Conservation (phyloP, 92 coral and sea anemone species). For the Phymanthus crucifer region DNA sequence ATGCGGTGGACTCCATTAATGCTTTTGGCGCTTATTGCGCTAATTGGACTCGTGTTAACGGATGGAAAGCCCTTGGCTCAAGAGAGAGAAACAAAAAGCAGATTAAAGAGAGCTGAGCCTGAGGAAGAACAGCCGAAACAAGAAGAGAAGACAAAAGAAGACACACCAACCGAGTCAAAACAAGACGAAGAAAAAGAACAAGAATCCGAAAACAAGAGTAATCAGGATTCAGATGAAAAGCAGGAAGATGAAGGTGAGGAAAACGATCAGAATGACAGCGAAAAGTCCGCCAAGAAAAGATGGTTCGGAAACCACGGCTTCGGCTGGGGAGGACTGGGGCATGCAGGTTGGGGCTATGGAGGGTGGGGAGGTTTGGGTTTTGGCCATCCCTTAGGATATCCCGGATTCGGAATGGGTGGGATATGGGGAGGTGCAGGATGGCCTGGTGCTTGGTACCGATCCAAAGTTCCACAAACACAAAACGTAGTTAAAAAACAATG, state of each 20-base stretch:
- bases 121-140: constrained; percentile 44
- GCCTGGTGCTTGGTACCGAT: constrained; percentile 70
- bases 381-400: constrained; percentile 27
- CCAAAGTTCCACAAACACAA: constrained; percentile 40
- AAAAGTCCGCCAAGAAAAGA: constrained; percentile 51
- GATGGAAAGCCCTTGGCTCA: constrained; percentile 66
- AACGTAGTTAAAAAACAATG: constrained; percentile 50
- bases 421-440: constrained; percentile 59
- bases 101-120: constrained; percentile 48
- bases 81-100: constrained; percentile 56
- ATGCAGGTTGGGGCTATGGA: constrained; percentile 37
- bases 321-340: constrained; percentile 69
- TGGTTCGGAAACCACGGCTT: constrained; percentile 51
- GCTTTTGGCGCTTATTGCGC: constrained; percentile 45
- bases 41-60: constrained; percentile 42
- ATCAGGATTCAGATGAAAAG: constrained; percentile 30
- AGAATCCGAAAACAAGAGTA: constrained; percentile 26
- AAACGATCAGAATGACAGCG: constrained; percentile 21
- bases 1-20: constrained; percentile 66
- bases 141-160: constrained; percentile 42
- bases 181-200: constrained; percentile 40
- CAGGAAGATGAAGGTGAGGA: constrained; percentile 50
- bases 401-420: constrained; percentile 63
- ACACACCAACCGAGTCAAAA: constrained; percentile 29
- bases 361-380: constrained; percentile 37